These are phyloP conservation scores for Gopherus evgoodei DNA, from an alignment of 2,113 vertebrate genomes.

Conservation along the genomic window DNA sequence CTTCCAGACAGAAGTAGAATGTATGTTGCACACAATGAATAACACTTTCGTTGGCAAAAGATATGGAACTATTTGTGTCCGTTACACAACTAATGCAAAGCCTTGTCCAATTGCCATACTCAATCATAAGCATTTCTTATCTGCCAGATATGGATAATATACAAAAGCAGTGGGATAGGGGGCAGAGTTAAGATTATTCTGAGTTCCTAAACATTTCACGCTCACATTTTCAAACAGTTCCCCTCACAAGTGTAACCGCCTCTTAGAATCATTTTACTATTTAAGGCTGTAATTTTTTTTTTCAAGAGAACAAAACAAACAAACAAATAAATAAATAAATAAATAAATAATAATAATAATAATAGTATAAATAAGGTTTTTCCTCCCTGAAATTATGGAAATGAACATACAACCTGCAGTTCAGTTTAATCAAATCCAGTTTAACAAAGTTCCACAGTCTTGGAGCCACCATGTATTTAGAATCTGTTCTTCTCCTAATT, in stretches of 20 bases:
- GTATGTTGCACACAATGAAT: neutral
- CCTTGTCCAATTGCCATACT: neutral
- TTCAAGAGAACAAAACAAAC: neutral
- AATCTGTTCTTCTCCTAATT: neutral
- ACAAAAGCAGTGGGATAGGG: too few relatives aligned
- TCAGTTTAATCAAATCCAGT: neutral
- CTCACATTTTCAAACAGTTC: neutral
- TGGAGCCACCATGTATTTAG: neutral
- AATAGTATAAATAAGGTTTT: neutral
- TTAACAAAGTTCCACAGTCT: fast-evolving
- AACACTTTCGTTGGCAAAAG: neutral
- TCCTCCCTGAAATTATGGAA: neutral
- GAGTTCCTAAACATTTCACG: neutral
- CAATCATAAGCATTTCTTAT: neutral
- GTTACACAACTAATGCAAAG: neutral
- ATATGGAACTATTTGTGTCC: too few relatives aligned
- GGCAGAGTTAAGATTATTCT: neutral
- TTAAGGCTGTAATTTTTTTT: neutral
- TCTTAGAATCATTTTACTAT: neutral
- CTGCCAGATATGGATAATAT: too few relatives aligned
- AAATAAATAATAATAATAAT: too few relatives aligned
- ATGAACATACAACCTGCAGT: neutral
- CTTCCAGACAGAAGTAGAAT: neutral
- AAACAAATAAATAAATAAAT: too few relatives aligned
- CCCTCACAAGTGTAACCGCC: neutral